Evolutionary conservation across 2,888 invertebrate genomes (phyloP), one percentile per base, ranked within the genome.

Genomic region (Philereme transversata): DNA sequence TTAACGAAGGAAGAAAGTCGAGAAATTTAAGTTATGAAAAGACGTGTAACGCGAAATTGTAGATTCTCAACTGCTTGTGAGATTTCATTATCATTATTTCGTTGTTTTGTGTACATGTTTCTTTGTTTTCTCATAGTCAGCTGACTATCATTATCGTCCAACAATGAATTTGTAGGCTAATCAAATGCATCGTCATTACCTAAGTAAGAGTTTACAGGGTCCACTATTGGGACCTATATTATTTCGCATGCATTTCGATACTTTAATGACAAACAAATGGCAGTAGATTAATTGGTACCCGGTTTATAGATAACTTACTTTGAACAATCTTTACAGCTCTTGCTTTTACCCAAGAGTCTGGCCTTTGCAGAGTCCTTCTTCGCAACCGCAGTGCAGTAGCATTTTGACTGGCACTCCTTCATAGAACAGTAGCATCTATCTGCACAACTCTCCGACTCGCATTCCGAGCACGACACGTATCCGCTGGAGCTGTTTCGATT

Each of bases 391-490:
- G 94, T 94, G 69, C 95, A 95, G 76, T 94, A 95, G 69, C 95
- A 95, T 79, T 95, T 95, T 2, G 84, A 76, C 65, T 85, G 90
- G 64, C 88, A 91, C 62, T 93, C 92, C 33, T 95, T 95, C 60
- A 96, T 77, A 4, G 97, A 97, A 78, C 97, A 97, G 77, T 97
- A 97, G 76, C 97, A 97, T 73, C 97, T 95, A 79, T 97, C 97
- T 0, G 96, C 95, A 77, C 97, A 97, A 9, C 96, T 96, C 72
- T 97, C 97, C 3, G 97, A 97, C 77, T 97, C 97, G 79, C 97
- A 97, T 83, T 97, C 97, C 46, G 97, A 97, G 81, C 97, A 97
- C 4, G 97, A 97, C 0, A 97, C 97, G 78, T 97, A 97, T 72
- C 94, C 94, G 73, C 94, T 94, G 5, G 94, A 94, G 75, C 94